A percentile compares a stretch with the other conserved stretches of the same genome.
These are phyloP conservation scores for Tolmerus cingulatus DNA, from an alignment of 2,888 invertebrate genomes.

Conservation along the genomic window DNA sequence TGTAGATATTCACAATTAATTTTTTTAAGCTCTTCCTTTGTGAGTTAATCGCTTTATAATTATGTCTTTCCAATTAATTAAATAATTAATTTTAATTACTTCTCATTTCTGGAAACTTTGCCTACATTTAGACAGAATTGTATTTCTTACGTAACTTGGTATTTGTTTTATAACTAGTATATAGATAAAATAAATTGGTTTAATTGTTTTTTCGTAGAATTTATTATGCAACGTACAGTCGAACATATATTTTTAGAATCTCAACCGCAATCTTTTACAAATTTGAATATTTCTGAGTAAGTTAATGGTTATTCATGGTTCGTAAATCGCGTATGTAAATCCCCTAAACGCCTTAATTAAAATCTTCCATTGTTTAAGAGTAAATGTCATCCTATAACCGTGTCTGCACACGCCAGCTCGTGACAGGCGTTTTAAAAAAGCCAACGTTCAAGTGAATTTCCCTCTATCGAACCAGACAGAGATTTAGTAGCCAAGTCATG, in stretches of 20 bases:
- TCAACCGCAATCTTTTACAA: background rate
- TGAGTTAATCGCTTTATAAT: too few species aligned
- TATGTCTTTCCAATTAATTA: too few species aligned
- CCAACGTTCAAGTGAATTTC: background rate
- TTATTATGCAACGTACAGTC: too few species aligned
- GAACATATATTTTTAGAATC: background rate
- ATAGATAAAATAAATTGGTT: too few species aligned
- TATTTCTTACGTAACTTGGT: too few species aligned
- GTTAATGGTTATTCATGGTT: background rate
- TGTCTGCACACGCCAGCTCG: background rate
- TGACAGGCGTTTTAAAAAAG: background rate
- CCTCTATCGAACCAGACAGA: background rate
- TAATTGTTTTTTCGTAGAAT: too few species aligned
- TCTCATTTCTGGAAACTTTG: too few species aligned
- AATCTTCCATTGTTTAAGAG: background rate
- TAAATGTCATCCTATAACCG: background rate
- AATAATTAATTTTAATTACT: too few species aligned
- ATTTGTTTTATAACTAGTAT: too few species aligned
- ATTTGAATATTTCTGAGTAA: background rate
- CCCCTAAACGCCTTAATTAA: background rate
- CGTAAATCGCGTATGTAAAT: background rate
- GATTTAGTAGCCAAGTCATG: conserved; percentile 25
- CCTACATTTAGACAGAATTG: too few species aligned
- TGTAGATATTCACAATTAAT: too few species aligned
- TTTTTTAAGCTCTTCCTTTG: too few species aligned